A percentile compares a stretch with the other conserved stretches of the same genome.
Evolutionary conservation across 2,888 invertebrate genomes (phyloP).

Genomic region (Therioaphis trifolii): DNA sequence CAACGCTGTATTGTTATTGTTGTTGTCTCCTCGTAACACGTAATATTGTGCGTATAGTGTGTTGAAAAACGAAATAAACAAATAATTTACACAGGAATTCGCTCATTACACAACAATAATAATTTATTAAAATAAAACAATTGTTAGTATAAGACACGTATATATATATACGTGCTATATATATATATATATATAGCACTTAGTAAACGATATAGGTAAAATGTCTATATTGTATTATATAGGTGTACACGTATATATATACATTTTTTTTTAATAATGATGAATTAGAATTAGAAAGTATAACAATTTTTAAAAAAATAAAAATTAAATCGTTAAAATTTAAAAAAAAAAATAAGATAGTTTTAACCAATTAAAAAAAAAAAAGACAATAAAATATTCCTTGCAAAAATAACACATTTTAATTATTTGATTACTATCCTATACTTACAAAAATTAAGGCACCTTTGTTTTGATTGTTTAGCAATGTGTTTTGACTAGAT

Average conservation of each 20-base stretch:
- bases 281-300: constrained; percentile 20
- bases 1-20: no score
- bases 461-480: constrained; percentile 57
- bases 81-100: not conserved
- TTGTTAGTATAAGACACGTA: constrained; percentile 9
- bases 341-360: not conserved
- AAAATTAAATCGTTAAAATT: constrained; percentile 29
- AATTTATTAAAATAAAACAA: constrained; percentile 51
- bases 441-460: constrained; percentile 20
- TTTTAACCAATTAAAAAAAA: not conserved
- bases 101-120: constrained; percentile 51
- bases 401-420: not conserved
- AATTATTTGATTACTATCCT: not conserved
- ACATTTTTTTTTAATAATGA: constrained; percentile 31
- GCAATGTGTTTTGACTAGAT: constrained; percentile 56
- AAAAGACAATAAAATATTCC: constrained; percentile 12
- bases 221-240: not conserved
- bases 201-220: not conserved
- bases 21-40: no score
- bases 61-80: no score
- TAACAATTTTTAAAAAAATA: constrained; percentile 32
- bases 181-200: not conserved
- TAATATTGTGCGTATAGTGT: no score
- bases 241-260: not conserved
- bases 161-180: constrained; percentile 4